These are phyloP conservation scores for Pseudeuparius sepicola DNA, from an alignment of 2,888 invertebrate genomes.

Conservation along the genomic window DNA sequence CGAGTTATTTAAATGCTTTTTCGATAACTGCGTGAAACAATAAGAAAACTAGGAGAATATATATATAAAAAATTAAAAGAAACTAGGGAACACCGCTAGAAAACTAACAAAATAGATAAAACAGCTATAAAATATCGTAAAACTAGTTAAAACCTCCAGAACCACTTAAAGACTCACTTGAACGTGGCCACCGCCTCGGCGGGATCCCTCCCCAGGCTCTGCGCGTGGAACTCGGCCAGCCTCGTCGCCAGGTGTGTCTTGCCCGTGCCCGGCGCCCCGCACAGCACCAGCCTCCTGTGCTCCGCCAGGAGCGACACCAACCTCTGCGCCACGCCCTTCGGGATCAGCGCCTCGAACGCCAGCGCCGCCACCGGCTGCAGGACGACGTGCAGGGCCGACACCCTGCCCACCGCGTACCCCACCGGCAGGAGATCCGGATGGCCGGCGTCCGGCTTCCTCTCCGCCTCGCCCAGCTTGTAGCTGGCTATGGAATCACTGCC, in stretches of 20 bases:
- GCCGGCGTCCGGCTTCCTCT: conserved; percentile 66
- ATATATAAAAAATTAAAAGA: too few relatives aligned
- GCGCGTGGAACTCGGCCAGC: conserved; percentile 87
- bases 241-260: conserved; percentile 94
- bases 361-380: conserved; percentile 77
- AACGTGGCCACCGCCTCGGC: conserved; percentile 90
- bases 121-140: too few relatives aligned
- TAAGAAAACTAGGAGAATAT: too few relatives aligned
- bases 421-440: conserved; percentile 87
- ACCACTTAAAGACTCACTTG: conserved; percentile 56
- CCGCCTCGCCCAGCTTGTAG: conserved; percentile 88
- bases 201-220: conserved; percentile 69
- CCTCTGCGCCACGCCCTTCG: conserved; percentile 91
- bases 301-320: conserved; percentile 69
- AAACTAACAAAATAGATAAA: too few relatives aligned
- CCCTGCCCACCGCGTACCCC: conserved; percentile 85
- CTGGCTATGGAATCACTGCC: conserved; percentile 77
- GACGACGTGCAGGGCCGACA: conserved; percentile 80
- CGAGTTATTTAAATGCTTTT: too few relatives aligned
- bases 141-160: too few relatives aligned
- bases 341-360: conserved; percentile 92
- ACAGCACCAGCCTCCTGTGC: conserved; percentile 87
- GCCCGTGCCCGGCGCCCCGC: conserved; percentile 92
- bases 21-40: too few relatives aligned
- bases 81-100: too few relatives aligned